Conservation (phyloP, 2,113 vertebrate species). For the Ceratotherium simum region DNA sequence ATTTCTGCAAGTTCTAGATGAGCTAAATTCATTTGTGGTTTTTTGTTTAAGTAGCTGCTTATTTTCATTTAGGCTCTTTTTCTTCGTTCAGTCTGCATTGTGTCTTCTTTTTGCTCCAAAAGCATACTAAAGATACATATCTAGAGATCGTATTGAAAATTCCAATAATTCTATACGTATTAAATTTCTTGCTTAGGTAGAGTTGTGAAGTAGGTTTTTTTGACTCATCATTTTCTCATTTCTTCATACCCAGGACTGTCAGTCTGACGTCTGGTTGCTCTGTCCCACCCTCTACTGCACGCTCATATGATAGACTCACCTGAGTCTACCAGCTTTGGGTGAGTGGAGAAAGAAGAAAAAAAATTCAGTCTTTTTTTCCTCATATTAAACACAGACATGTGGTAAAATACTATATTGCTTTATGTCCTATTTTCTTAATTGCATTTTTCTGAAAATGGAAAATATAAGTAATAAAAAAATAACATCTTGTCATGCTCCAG, state of each 20-base stretch:
- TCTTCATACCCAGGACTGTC: not conserved
- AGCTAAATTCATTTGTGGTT: not conserved
- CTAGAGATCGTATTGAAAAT: not conserved
- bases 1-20: not conserved
- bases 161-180: not conserved
- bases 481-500: not conserved
- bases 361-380: not conserved
- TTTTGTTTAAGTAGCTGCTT: not conserved
- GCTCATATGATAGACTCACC: not conserved
- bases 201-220: not conserved
- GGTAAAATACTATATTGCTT: not conserved
- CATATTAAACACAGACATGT: not conserved
- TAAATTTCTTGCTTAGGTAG: not conserved
- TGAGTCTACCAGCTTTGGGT: not conserved
- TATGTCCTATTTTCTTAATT: not conserved
- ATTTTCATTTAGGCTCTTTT: not conserved
- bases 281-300: not conserved
- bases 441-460: not conserved
- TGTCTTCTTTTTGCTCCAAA: not conserved
- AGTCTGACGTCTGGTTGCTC: not conserved
- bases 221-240: not conserved
- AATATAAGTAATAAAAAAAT: not conserved
- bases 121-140: not conserved
- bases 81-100: not conserved
- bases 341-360: not conserved